phyloP scores from a whole-genome alignment of 2,797 vertebrate species.

The Leptatherina wallacei region DNA sequence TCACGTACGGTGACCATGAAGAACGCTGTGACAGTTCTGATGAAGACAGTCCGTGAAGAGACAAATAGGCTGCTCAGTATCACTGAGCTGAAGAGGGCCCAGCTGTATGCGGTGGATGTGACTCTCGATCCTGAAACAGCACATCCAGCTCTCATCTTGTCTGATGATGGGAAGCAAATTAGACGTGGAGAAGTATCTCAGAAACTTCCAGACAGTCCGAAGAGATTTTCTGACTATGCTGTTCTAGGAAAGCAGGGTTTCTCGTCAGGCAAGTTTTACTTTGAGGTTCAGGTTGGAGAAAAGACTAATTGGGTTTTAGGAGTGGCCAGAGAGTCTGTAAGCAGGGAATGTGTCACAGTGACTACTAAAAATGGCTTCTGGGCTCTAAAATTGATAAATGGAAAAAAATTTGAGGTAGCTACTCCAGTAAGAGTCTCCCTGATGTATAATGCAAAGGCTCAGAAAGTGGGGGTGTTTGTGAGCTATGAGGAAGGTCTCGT shows the following conservation, averaged over 20 bases:
- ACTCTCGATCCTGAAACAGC: conserved; percentile 32
- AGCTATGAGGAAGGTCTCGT: conserved; percentile 10
- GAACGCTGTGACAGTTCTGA: conserved; percentile 15
- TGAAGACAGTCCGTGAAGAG: conserved; percentile 5
- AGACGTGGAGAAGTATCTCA: not conserved
- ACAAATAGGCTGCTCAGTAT: not conserved
- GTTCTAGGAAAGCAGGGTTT: conserved; percentile 14
- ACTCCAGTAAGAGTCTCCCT: not conserved
- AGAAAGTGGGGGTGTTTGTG: conserved; percentile 26
- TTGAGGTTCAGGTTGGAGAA: conserved; percentile 1
- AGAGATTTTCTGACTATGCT: not conserved
- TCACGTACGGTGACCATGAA: not conserved
- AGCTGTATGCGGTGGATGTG: conserved; percentile 22
- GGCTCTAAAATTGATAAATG: not conserved
- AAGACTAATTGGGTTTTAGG: conserved; percentile 3
- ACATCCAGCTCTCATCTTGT: conserved; percentile 9
- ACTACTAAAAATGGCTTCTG: conserved; percentile 7
- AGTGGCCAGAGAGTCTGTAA: not conserved
- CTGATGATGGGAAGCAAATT: conserved; percentile 2
- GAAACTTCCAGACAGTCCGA: not conserved
- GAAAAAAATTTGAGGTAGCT: not conserved
- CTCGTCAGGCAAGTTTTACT: conserved; percentile 19
- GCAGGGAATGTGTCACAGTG: not conserved
- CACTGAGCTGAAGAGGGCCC: conserved; percentile 18
- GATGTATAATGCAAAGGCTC: not conserved